Evolutionary conservation across 2,888 invertebrate species (phyloP), one percentile per base, ranked within the genome.

Genomic region (Latrodectus hesperus): DNA sequence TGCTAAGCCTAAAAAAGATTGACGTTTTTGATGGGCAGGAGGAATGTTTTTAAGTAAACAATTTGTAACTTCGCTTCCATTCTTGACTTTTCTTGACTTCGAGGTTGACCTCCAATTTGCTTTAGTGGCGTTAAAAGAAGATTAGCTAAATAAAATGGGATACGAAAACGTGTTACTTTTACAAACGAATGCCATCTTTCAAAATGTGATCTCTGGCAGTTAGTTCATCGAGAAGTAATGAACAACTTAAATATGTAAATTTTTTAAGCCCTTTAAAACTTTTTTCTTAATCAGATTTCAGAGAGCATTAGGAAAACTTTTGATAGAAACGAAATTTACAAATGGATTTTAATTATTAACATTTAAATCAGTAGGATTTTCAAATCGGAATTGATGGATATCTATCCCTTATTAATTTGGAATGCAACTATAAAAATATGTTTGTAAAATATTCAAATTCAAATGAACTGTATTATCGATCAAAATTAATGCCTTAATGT

Each of bases 31-130:
- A 82, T 53, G 78, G 78, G 22, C 67, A 17, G 12, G 10, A 12
- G 67, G 67, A 68, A 26, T 68, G 17, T 73, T 84, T 76, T 84
- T 72, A 72, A 26, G 78, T 53, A 71, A 71, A 65, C 80, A 73
- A 81, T 76, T 76, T 70, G 79, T 71, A 60, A 71, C 26, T 51
- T 71, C 55, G 52, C 10, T 74, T 12, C 38, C 38, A 38, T 38
- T 38, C 38, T 38, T 38, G 38, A 17, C 65, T 73, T 64, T 73
- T 60, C 22, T 68, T 68, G 67, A 68, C 67, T 17, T 26, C 26
- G n/a, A 26, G 68, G 55, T 55, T 82, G 67, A 65, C 55, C 65
- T 67, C 17, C 16, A 17, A 60, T 60, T 60, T 60, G 60, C 60
- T 60, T 12, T 12, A 12, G 60, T 16, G 11, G 60, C 60, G 60